Base-by-base conservation (phyloP, 2,888 invertebrate species). In the Suillia variegata region DNA sequence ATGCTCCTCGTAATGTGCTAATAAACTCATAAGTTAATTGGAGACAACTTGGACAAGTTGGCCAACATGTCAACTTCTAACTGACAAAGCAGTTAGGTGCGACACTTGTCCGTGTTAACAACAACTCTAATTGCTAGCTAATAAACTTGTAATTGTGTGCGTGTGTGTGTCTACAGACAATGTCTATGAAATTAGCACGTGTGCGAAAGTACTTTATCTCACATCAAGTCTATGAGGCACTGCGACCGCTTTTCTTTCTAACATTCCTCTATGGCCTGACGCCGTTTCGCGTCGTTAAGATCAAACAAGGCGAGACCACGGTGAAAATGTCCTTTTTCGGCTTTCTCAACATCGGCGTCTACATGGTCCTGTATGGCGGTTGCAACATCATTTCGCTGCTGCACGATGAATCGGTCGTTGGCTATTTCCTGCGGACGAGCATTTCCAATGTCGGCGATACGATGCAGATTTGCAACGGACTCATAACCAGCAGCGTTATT, bases 381-480 rank as follows among this genome's bases (percentile, higher is more conserved):
- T 72, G 73, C 47, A 74, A 68, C 45, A 62, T 71, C 4, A 62
- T 71, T 0, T 75, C 79, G 8, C 48, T 80, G 42, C 63, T 73
- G 5, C 73, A 78, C 56, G 73, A 73, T 5, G 78, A 79, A 42
- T 74, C 81, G 1, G 73, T 81, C 13, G 75, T 80, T 13, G 78
- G 78, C 1, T 80, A 80, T 52, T 79, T 81, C 42, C 74, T 81
- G 50, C 77, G 77, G 61, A 78, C 80, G 0, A 71, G 79, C 24
- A 76, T 81, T 56, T 77, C 81, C 2, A 73, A 69, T 22, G 64
- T 79, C 4, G 81, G 80, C 2, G 77, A 81, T 65, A 77, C 75
- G 0, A 53, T 80, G 63, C 80, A 81, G 62, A 75, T 75, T 42
- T 76, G 75, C 47, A 78, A 74, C 52, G 80, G 79, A 1, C 64